Evolutionary conservation across 1,140 invertebrate species (phyloP), one percentile per base, ranked within the genome.

Genomic region (Batillaria attramentaria): DNA sequence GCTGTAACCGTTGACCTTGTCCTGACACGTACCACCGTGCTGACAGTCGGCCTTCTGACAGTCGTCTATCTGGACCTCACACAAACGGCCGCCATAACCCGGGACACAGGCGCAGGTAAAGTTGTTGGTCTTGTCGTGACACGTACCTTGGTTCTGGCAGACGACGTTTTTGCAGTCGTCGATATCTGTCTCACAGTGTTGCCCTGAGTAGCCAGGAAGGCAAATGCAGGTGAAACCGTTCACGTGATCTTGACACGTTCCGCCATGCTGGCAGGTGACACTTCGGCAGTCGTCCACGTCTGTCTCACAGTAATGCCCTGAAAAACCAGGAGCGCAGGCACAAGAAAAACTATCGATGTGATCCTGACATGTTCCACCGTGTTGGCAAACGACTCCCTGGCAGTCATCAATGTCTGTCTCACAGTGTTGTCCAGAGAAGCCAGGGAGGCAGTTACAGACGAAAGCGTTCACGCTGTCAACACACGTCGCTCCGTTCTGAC

Each of bases 21-120:
- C 96, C 68, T 74, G 78, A 41, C 54, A 78, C 50, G 31, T 50
- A 10, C 6, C 42, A 8, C 35, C 43, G 33, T 72, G 20, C 24
- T n/a, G 70, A 43, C 70, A 72, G 18, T 98, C 97, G 81, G 95
- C 94, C 88, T 97, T 97, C 16, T 95, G 94, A 91, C 98, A 99
- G 86, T 99, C 97, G 87, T 99, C 95, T 91, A 90, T 97, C 68
- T 93, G 93, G 54, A 93, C 94, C 88, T 97, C 94, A 91, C 97
- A 98, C 84, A 97, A 35, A 42, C 74, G 72, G 18, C 81, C 81
- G 16, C 37, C 35, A 35, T 69, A 79, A 18, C 81, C 81, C 16
- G 87, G 97, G 95, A 97, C 96, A 87, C 97, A 98, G 16, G 33
- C 24, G 65, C 85, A 86, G 8, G 62, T 20, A 72, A 79, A 85